phyloP scores from a whole-genome alignment of 2,113 vertebrate species.

The Seriola quinqueradiata region DNA sequence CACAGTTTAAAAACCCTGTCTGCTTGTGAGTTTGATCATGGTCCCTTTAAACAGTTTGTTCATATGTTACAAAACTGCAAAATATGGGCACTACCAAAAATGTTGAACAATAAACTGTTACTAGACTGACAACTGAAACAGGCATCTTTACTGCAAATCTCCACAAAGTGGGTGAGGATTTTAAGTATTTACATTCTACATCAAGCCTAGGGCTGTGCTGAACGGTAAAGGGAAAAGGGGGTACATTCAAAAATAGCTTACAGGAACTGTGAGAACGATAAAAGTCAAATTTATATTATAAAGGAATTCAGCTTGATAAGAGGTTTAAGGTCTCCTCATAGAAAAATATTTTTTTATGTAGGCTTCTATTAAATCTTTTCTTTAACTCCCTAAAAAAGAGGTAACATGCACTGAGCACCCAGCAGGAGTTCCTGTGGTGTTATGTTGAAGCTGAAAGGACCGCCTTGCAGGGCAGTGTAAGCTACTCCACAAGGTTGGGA shows the following conservation, averaged over 20 bases:
- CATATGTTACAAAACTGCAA: constrained; percentile 74
- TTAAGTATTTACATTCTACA: constrained; percentile 77
- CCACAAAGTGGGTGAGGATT: constrained; percentile 59
- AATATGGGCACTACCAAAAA: constrained; percentile 57
- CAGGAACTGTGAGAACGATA: constrained; percentile 58
- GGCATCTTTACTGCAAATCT: constrained; percentile 57
- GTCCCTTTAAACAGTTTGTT: constrained; percentile 85
- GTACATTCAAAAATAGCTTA: constrained; percentile 80
- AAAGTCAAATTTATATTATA: constrained; percentile 47
- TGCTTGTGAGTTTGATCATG: constrained; percentile 76
- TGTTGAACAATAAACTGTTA: constrained; percentile 36
- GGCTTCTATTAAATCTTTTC: constrained; percentile 53
- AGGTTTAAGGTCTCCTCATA: constrained; percentile 57
- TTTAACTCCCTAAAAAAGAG: constrained; percentile 50
- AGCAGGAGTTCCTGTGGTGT: constrained; percentile 59
- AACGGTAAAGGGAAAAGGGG: constrained; percentile 55
- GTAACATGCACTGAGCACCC: constrained; percentile 61
- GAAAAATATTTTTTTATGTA: constrained; percentile 67
- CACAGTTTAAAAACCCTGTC: constrained; percentile 53
- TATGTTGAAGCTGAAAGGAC: constrained; percentile 43
- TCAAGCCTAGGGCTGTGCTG: constrained; percentile 62
- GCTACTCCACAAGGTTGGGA: constrained; percentile 50
- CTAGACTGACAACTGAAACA: constrained; percentile 43
- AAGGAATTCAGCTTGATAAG: constrained; percentile 62
- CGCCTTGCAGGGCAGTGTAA: constrained; percentile 51